phyloP scores from a whole-genome alignment of 2,888 invertebrate species.

The Lasioglossum zephyrum region DNA sequence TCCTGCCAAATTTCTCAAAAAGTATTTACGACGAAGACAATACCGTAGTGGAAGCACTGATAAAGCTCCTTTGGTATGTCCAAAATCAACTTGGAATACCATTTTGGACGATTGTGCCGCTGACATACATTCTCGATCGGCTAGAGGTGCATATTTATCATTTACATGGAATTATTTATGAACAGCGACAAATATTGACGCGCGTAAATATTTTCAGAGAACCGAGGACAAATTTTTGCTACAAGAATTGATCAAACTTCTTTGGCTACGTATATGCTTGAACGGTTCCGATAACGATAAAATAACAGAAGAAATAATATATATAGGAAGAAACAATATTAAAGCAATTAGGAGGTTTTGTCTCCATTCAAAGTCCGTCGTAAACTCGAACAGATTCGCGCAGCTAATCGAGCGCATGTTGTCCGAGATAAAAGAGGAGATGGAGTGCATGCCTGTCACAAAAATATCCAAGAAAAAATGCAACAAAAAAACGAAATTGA shows the following conservation, averaged over 20 bases:
- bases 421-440: slow-evolving; percentile 36
- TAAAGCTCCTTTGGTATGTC: slow-evolving; percentile 59
- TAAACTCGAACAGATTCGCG: slow-evolving; percentile 52
- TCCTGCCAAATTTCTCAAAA: slow-evolving; percentile 52
- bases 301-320: slow-evolving; percentile 51
- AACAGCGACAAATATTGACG: not conserved
- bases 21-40: slow-evolving; percentile 61
- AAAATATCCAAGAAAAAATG: not conserved
- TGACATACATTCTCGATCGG: slow-evolving; percentile 59
- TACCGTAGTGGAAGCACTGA: slow-evolving; percentile 54
- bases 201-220: slow-evolving; percentile 50
- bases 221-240: slow-evolving; percentile 49
- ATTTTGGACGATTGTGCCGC: slow-evolving; percentile 61
- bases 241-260: slow-evolving; percentile 58
- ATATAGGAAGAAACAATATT: slow-evolving; percentile 60
- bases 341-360: slow-evolving; percentile 64
- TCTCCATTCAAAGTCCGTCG: slow-evolving; percentile 51
- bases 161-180: not conserved
- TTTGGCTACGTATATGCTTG: slow-evolving; percentile 53
- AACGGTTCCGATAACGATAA: slow-evolving; percentile 27
- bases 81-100: slow-evolving; percentile 49
- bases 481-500: slow-evolving; percentile 22
- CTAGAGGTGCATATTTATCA: slow-evolving; percentile 56
- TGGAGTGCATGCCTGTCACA: slow-evolving; percentile 12
- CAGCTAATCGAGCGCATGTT: slow-evolving; percentile 56